phyloP scores from a whole-genome alignment of 2,113 vertebrate species.

The Grammomys surdaster region DNA sequence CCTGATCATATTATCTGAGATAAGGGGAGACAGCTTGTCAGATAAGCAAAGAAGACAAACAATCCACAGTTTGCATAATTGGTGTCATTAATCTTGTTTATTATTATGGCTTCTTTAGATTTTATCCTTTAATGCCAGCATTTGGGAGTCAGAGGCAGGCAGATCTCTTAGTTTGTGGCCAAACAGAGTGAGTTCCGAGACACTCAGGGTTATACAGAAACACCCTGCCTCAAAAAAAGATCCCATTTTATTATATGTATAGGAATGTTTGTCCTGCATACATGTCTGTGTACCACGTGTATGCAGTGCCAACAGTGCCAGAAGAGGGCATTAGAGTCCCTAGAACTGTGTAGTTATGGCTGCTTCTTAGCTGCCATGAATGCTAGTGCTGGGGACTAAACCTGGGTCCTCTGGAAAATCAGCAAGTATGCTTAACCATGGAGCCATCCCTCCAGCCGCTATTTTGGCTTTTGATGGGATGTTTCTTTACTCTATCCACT shows the following conservation, averaged over 20 bases:
- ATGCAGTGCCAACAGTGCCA: background rate
- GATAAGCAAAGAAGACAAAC: background rate
- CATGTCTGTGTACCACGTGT: background rate
- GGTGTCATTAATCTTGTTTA: background rate
- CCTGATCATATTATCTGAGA: background rate
- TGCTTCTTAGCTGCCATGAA: background rate
- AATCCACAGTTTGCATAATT: background rate
- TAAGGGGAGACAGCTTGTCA: background rate
- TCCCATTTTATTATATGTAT: background rate
- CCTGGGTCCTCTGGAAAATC: background rate
- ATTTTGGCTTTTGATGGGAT: background rate
- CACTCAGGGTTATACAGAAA: too few species aligned
- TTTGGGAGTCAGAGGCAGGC: too few species aligned
- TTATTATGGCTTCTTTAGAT: background rate
- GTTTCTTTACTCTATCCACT: background rate
- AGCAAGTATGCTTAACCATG: background rate
- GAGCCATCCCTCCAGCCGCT: background rate
- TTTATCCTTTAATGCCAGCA: too few species aligned
- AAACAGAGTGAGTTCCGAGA: too few species aligned
- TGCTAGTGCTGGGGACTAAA: background rate
- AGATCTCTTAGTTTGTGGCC: too few species aligned
- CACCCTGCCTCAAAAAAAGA: too few species aligned
- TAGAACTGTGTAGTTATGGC: background rate
- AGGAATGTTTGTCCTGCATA: background rate
- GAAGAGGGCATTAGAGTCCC: too few species aligned